These are phyloP conservation scores for Dasyornis broadbenti DNA, from an alignment of 2,113 vertebrate genomes.

Conservation along the genomic window DNA sequence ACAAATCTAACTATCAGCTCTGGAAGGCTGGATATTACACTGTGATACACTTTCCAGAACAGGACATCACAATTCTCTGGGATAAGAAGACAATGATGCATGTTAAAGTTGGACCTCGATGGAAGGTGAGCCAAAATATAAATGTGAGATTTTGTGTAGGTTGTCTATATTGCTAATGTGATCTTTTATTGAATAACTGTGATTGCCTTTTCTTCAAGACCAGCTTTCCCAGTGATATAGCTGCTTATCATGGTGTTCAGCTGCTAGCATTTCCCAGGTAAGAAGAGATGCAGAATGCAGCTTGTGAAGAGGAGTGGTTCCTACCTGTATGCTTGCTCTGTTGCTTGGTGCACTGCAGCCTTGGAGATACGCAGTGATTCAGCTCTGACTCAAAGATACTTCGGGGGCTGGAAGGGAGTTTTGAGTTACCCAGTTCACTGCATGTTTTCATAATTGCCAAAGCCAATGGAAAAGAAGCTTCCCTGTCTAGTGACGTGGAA, in stretches of 20 bases:
- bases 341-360: background rate
- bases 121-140: constrained; percentile 81
- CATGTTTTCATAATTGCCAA: background rate
- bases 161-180: background rate
- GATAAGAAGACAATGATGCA: constrained; percentile 95
- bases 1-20: constrained; percentile 84
- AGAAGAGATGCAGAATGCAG: background rate
- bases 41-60: constrained; percentile 86
- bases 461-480: background rate
- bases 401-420: background rate
- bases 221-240: background rate
- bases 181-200: background rate
- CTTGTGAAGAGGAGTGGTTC: background rate
- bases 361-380: background rate
- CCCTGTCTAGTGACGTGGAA: background rate
- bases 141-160: background rate
- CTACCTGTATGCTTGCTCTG: background rate
- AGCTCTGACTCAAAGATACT: background rate
- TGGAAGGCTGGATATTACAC: constrained; percentile 93
- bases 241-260: background rate
- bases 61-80: constrained; percentile 93
- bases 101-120: constrained; percentile 89
- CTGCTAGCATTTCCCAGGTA: background rate
- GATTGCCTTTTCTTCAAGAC: background rate
- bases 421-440: background rate